Evolutionary conservation across 1,140 invertebrate genomes (phyloP), one percentile per base, ranked within the genome.

Genomic region (Microplitis mediator): DNA sequence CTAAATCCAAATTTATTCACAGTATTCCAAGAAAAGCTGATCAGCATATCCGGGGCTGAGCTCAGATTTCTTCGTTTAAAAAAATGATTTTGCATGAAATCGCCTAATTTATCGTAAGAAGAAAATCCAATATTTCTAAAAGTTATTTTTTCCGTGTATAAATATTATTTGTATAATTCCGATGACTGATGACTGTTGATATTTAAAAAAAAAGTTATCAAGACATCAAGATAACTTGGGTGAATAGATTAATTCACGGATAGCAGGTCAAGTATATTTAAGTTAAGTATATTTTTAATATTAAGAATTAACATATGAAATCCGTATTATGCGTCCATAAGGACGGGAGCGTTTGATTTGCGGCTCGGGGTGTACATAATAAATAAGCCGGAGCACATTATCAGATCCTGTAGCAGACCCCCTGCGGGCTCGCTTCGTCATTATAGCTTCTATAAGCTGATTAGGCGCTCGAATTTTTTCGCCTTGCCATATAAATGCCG

Each of bases 401-500:
- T 85, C 85, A 85, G 84, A 85, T 85, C 82, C 80, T 78, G 83
- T 77, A 39, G 81, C 77, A 78, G 78, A 80, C 79, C 80, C 78
- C 82, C 78, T 67, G 80, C 72, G 72, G 81, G 77, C 83, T 79
- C 78, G 68, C 67, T 51, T 62, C 61, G 75, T 79, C 71, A 83
- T 83, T 82, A 81, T 80, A 82, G 77, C 79, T 39, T 71, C 72
- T 76, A 71, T 62, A 67, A 85, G 85, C 85, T 86, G 83, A 85
- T 85, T 85, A 85, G 80, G 78, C 74, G 76, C 75, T 80, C 81
- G 81, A 85, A 86, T 85, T 86, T 85, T 82, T 86, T 83, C 79
- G 82, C 84, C 78, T 85, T 52, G 36, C 82, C 79, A 79, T 82
- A 82, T 54, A 34, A 32, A 51, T 54, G 9, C 39, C 50, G n/a